Evolutionary conservation across 2,888 invertebrate species (phyloP).

Genomic region (Drosophila nigricruria): DNA sequence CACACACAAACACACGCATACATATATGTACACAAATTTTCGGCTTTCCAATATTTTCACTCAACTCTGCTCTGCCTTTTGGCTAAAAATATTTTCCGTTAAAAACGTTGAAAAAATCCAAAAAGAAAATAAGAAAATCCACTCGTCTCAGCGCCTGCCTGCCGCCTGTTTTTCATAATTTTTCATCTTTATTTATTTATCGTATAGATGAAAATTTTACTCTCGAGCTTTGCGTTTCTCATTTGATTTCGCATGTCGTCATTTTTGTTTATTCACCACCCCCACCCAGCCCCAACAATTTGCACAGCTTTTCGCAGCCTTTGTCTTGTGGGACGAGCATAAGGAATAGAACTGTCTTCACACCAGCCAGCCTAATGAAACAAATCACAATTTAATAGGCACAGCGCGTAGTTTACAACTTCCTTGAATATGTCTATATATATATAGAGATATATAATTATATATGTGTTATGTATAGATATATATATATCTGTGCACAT

Average conservation of each 20-base stretch:
- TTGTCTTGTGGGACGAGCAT: slow-evolving; percentile 41
- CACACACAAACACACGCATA: slow-evolving; percentile 4
- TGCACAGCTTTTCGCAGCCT: slow-evolving; percentile 45
- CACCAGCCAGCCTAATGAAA: slow-evolving; percentile 35
- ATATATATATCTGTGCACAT: neutral
- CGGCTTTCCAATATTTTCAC: slow-evolving; percentile 72
- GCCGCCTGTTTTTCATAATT: slow-evolving; percentile 76
- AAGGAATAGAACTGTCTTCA: slow-evolving; percentile 16
- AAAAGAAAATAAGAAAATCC: slow-evolving; percentile 32
- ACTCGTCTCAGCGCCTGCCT: slow-evolving; percentile 31
- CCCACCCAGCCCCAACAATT: neutral
- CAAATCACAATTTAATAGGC: slow-evolving; percentile 74
- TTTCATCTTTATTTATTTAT: slow-evolving; percentile 72
- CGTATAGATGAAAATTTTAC: slow-evolving; percentile 23
- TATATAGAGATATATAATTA: slow-evolving; percentile 7
- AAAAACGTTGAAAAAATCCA: slow-evolving; percentile 52
- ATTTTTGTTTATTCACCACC: slow-evolving; percentile 67
- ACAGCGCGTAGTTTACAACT: slow-evolving; percentile 66
- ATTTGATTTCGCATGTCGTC: slow-evolving; percentile 61
- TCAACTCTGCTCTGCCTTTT: slow-evolving; percentile 47
- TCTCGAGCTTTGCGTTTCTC: slow-evolving; percentile 43
- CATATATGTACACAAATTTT: slow-evolving; percentile 44
- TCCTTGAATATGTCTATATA: slow-evolving; percentile 55
- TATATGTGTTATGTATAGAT: slow-evolving; percentile 17
- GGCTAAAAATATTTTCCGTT: slow-evolving; percentile 74